Evolutionary conservation across 2,888 invertebrate species (phyloP).

Genomic region (Drosophila seclusa): DNA sequence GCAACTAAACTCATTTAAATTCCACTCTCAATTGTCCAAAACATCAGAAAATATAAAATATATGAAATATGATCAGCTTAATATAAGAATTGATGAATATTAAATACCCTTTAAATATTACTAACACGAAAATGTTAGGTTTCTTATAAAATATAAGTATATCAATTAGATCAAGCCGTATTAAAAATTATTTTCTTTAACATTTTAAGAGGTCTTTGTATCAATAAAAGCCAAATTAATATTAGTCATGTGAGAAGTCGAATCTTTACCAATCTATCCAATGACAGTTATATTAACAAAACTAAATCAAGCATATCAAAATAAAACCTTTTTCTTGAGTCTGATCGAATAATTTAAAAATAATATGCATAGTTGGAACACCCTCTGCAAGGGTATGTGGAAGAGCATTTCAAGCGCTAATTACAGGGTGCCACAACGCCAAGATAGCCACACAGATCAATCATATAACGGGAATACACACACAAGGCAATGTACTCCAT

Average conservation of each 20-base stretch:
- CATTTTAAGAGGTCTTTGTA: not conserved
- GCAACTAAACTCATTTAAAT: conserved; percentile 80
- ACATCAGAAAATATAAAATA: conserved; percentile 42
- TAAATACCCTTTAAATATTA: conserved; percentile 25
- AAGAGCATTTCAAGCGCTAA: conserved; percentile 69
- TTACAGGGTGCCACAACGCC: conserved; percentile 79
- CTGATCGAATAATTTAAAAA: not conserved
- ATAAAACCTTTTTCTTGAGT: not conserved
- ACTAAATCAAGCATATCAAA: not conserved
- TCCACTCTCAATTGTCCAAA: conserved; percentile 75
- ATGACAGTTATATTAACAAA: not conserved
- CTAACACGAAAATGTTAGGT: rapidly evolving
- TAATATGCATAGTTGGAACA: not conserved
- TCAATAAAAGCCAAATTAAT: not conserved
- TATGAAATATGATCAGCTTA: conserved; percentile 18
- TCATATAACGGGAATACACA: conserved; percentile 63
- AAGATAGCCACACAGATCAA: conserved; percentile 76
- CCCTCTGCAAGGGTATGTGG: conserved; percentile 17
- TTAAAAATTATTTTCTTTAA: not conserved
- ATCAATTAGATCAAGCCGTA: not conserved
- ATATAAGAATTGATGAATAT: not conserved
- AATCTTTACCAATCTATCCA: not conserved
- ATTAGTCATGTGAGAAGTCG: not conserved
- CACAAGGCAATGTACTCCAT: conserved; percentile 4
- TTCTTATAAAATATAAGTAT: not conserved